Evolutionary conservation across 1,140 invertebrate genomes (phyloP).

Genomic region (Drosophila orena): DNA sequence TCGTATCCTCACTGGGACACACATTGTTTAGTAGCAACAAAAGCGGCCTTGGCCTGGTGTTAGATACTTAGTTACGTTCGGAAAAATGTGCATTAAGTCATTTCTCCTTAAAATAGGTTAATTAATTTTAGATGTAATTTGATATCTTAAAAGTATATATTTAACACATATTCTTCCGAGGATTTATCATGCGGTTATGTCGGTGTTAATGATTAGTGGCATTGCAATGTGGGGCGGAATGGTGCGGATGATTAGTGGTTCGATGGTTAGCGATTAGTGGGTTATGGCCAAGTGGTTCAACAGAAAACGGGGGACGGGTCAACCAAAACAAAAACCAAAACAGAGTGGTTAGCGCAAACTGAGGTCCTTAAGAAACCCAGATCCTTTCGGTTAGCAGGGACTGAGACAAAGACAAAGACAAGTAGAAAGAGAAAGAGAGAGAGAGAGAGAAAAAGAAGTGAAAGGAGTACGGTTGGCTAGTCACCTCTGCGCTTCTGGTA

Average conservation of each 20-base stretch:
- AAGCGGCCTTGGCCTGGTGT: conserved; percentile 32
- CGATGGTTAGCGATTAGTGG: conserved; percentile 67
- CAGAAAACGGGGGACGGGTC: conserved; percentile 23
- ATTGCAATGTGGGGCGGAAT: conserved; percentile 66
- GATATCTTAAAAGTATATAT: too few species aligned
- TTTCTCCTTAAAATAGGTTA: too few species aligned
- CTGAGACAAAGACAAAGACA: conserved; percentile 47
- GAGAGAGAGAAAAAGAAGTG: conserved; percentile 47
- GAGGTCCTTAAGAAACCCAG: conserved; percentile 38
- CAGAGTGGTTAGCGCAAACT: conserved; percentile 55
- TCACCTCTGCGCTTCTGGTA: conserved; percentile 84
- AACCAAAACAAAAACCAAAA: conserved; percentile 46
- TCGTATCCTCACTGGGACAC: not conserved
- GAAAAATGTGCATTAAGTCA: not conserved
- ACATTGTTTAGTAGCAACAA: conserved; percentile 39
- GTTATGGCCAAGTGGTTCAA: conserved; percentile 40
- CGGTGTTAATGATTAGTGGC: conserved; percentile 39
- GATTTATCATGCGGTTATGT: conserved; percentile 53
- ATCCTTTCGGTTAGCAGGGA: conserved; percentile 36
- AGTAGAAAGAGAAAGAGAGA: conserved; percentile 54
- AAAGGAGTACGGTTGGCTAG: conserved; percentile 51
- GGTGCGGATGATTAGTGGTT: conserved; percentile 66
- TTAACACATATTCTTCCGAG: conserved; percentile 14
- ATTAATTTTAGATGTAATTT: too few species aligned
- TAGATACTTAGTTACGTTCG: conserved; percentile 22